Conservation (phyloP, 2,113 vertebrate species). For the Clinocottus analis region DNA sequence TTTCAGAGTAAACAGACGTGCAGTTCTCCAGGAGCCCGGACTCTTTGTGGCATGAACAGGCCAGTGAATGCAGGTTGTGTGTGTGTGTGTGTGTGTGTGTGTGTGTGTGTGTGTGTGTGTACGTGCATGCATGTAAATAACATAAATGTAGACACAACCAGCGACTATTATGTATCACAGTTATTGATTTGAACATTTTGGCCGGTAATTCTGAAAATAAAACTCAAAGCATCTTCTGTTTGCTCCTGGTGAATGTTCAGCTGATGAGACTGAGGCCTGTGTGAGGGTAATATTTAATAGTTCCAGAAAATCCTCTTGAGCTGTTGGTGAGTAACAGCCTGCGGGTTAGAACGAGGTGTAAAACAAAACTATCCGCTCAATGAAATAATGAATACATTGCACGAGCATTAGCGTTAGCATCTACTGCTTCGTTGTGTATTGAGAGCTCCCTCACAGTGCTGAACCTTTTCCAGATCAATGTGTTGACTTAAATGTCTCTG, state of each 20-base stretch:
- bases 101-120: background rate
- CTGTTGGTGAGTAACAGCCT: constrained; percentile 17
- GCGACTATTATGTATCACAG: constrained; percentile 16
- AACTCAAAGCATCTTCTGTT: background rate
- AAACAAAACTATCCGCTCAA: background rate
- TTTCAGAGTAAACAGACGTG: constrained; percentile 81
- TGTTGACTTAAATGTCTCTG: background rate
- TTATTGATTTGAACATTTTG: constrained; percentile 39
- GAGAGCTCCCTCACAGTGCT: background rate
- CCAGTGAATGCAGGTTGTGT: constrained; percentile 12
- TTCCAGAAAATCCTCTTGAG: background rate
- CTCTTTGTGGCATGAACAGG: constrained; percentile 55
- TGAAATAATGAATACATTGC: background rate
- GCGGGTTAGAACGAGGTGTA: background rate
- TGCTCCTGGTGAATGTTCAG: constrained; percentile 24
- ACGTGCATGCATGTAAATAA: constrained; percentile 8
- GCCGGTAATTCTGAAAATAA: constrained; percentile 5
- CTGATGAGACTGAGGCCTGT: background rate
- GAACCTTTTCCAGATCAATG: background rate
- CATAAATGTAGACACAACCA: constrained; percentile 33
- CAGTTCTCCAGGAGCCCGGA: constrained; percentile 68
- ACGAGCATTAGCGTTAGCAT: constrained; percentile 9
- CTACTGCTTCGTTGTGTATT: background rate
- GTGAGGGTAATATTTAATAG: background rate
- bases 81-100: background rate